Conservation (phyloP, 2,113 vertebrate genomes). For the Cavia aperea region DNA sequence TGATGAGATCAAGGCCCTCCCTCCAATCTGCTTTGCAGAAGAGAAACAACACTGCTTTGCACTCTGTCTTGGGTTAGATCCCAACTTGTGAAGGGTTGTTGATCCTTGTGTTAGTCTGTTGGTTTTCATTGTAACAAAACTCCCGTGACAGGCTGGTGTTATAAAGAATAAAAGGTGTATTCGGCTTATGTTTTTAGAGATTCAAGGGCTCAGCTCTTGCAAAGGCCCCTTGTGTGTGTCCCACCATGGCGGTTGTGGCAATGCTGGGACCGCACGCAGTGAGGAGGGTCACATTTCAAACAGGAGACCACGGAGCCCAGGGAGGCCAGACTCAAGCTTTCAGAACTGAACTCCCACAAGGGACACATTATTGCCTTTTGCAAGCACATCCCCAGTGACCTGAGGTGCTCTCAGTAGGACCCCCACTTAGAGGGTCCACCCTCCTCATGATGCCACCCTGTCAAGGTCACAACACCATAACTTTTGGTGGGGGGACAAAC, state of each 20-base stretch:
- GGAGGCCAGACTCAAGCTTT: neutral
- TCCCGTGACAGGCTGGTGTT: neutral
- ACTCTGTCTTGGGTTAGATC: neutral
- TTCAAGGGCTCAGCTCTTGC: neutral
- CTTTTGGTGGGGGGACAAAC: neutral
- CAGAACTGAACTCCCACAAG: too few relatives aligned
- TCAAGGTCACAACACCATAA: neutral
- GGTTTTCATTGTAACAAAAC: neutral
- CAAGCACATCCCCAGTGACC: neutral
- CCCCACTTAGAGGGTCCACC: neutral
- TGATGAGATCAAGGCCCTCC: neutral
- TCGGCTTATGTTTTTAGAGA: neutral
- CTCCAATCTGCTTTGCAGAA: neutral
- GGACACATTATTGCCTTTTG: too few relatives aligned
- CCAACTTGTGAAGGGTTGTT: neutral
- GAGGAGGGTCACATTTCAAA: neutral
- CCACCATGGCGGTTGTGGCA: too few relatives aligned
- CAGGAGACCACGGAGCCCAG: too few relatives aligned
- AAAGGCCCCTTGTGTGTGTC: neutral
- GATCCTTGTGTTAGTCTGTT: neutral
- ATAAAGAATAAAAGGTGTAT: neutral
- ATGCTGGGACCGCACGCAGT: fast-evolving
- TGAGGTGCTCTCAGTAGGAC: neutral
- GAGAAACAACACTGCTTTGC: neutral
- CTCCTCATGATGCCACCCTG: too few relatives aligned